Percentiles rank a stretch among this genome's conserved stretches.
phyloP scores from a whole-genome alignment of 1,140 invertebrate genomes.

The Plutomurus gul region DNA sequence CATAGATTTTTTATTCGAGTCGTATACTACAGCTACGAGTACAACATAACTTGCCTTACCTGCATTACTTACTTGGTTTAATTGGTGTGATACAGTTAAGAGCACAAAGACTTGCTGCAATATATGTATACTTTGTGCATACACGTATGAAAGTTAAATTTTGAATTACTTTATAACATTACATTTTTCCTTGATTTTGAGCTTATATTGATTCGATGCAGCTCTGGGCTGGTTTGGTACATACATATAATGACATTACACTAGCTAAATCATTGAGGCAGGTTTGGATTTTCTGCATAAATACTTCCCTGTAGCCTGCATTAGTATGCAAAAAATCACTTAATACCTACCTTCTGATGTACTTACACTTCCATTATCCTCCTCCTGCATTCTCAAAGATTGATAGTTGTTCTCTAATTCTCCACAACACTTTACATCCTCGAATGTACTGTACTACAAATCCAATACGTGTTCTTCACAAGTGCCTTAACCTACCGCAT shows the following conservation, averaged over 20 bases:
- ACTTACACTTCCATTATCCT: constrained; percentile 14
- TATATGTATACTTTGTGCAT: background rate
- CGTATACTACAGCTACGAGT: no score
- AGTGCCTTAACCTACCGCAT: no score
- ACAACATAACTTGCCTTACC: no score
- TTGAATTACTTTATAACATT: background rate
- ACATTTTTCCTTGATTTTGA: no score
- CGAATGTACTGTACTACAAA: no score
- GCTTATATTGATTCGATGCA: no score
- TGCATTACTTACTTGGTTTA: no score
- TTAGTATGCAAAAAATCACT: constrained; percentile 17
- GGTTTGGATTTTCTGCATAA: constrained; percentile 10
- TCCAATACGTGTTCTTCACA: no score
- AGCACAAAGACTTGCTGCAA: no score
- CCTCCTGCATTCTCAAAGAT: background rate
- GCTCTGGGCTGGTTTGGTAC: no score
- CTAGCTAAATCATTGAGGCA: constrained; percentile 13
- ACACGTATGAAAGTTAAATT: background rate
- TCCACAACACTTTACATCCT: background rate
- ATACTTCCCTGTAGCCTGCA: constrained; percentile 19
- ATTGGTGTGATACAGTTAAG: no score
- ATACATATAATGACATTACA: constrained; percentile 17
- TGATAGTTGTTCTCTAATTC: background rate
- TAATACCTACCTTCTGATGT: constrained; percentile 8
- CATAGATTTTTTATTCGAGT: no score